Conservation (phyloP, 1,140 invertebrate genomes). For the Caenorhabditis tropicalis region DNA sequence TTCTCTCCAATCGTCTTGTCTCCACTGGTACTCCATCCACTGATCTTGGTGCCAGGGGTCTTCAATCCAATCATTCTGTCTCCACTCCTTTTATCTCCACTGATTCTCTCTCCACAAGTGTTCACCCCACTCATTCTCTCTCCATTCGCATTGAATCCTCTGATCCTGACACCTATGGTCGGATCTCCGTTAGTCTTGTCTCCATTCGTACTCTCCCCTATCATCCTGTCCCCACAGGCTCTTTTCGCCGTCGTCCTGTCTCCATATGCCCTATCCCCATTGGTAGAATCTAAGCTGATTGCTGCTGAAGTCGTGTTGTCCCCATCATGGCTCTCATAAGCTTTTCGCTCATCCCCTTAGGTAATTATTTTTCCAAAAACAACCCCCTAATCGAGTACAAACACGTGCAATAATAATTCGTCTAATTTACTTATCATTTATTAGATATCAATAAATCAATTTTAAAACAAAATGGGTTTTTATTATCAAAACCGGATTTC, state of each 20-base stretch:
- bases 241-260: conserved; percentile 56
- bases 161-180: conserved; percentile 58
- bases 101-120: conserved; percentile 56
- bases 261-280: conserved; percentile 55
- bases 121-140: conserved; percentile 54
- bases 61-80: conserved; percentile 56
- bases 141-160: conserved; percentile 54
- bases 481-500: neutral
- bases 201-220: conserved; percentile 60
- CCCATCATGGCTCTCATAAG: conserved; percentile 63
- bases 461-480: neutral
- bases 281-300: conserved; percentile 58
- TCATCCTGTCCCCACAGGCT: conserved; percentile 56
- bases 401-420: conserved; percentile 36
- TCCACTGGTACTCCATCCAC: conserved; percentile 63
- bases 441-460: neutral
- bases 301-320: conserved; percentile 63
- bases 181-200: conserved; percentile 59
- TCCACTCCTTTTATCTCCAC: conserved; percentile 52
- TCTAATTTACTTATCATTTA: neutral
- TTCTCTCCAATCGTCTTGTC: conserved; percentile 64
- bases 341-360: too few relatives aligned
- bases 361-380: neutral
- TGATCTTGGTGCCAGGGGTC: conserved; percentile 60
- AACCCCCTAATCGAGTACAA: conserved; percentile 22